Conservation (phyloP, 2,113 vertebrate genomes). For the Pseudorhombus dupliciocellatus region DNA sequence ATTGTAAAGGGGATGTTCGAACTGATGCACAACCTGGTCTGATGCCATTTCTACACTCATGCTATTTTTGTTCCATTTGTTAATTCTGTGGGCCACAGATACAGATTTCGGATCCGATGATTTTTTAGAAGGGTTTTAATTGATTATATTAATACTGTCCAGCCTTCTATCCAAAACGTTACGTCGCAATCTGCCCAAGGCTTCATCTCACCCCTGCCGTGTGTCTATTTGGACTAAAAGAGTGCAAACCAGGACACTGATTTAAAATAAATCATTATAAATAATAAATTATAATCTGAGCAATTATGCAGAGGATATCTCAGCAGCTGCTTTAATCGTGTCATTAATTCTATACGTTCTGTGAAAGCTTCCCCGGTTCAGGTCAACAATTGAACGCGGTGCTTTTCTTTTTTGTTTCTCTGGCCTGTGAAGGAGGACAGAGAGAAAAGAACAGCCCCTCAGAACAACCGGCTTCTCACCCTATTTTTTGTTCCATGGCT, state of each 20-base stretch:
- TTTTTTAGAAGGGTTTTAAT: no score
- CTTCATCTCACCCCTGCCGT: not conserved
- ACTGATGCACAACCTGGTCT: no score
- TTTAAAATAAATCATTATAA: conserved; percentile 30
- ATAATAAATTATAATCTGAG: no score
- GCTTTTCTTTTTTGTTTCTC: conserved; percentile 15
- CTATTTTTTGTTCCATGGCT: conserved; percentile 48
- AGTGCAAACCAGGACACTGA: conserved; percentile 18
- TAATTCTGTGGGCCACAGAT: not conserved
- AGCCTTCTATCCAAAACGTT: no score
- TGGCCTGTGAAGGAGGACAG: conserved; percentile 33
- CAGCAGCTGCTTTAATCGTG: conserved; percentile 31
- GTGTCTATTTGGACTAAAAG: conserved; percentile 14
- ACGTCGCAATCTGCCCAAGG: conserved; percentile 14
- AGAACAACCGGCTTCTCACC: conserved; percentile 36
- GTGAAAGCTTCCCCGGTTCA: conserved; percentile 33
- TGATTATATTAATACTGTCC: no score
- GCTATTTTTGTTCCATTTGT: not conserved
- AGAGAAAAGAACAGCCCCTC: conserved; percentile 57
- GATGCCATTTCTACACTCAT: not conserved
- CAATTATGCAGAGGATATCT: conserved; percentile 14
- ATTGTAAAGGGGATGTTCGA: no score
- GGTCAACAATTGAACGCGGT: conserved; percentile 30
- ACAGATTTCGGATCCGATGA: not conserved
- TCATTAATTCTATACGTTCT: conserved; percentile 35